Conservation (phyloP, 2,888 invertebrate species). For the Drosophila mettleri region DNA sequence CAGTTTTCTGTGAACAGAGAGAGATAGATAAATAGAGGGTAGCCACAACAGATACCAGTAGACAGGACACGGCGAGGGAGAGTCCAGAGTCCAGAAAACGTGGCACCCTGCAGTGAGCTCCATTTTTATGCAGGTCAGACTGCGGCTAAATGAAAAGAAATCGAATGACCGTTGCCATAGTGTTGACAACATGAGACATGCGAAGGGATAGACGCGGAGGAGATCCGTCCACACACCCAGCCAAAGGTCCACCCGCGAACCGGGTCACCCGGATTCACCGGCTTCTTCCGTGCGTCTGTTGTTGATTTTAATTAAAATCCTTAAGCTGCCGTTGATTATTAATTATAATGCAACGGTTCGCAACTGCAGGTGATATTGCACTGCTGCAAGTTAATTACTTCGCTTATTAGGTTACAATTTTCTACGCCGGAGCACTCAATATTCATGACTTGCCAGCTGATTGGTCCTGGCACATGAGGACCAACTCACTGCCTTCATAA, state of each 20-base stretch:
- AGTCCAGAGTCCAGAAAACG: not conserved
- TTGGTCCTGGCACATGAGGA: not conserved
- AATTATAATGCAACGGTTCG: constrained; percentile 60
- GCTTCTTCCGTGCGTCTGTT: constrained; percentile 24
- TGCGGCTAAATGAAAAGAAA: constrained; percentile 74
- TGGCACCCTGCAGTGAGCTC: constrained; percentile 21
- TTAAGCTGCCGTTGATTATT: constrained; percentile 71
- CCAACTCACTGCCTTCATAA: not conserved
- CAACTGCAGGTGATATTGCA: constrained; percentile 43
- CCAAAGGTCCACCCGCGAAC: too few species aligned
- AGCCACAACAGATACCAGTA: not conserved
- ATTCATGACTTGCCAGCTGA: constrained; percentile 12
- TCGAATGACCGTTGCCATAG: constrained; percentile 45
- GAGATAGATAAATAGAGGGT: too few species aligned
- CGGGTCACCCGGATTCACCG: constrained; percentile 7
- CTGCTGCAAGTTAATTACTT: constrained; percentile 25
- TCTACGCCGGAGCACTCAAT: constrained; percentile 3
- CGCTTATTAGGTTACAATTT: constrained; percentile 31
- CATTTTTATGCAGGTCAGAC: constrained; percentile 73
- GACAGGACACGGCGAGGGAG: not conserved
- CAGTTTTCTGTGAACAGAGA: not conserved
- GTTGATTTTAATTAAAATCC: constrained; percentile 70
- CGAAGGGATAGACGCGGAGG: constrained; percentile 5
- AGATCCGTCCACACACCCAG: not conserved
- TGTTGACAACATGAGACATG: constrained; percentile 29